Base-by-base conservation (phyloP, 2,113 vertebrate genomes). In the Corythoichthys intestinalis region DNA sequence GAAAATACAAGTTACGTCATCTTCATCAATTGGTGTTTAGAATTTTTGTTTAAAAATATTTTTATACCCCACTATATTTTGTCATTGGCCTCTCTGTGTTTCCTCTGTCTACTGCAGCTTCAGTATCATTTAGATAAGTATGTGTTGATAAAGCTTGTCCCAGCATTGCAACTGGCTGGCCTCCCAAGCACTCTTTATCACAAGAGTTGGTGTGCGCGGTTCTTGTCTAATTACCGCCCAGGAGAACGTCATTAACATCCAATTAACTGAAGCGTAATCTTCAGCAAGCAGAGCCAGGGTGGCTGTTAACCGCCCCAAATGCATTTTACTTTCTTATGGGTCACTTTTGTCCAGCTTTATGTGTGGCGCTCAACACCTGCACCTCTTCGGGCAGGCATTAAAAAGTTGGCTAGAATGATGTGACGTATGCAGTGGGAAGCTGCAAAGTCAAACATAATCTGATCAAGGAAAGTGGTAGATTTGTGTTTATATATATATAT, bases 261-360 rank as follows among this genome's bases (percentile, higher is more conserved):
- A 62, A 62, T 62, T 62, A 46, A 62, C n/a, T 44, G 17, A 44
- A 20, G 59, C 39, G 6, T 62, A 62, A 46, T 62, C 39, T 44
- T 62, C 39, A 46, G 38, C 8, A 39, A 46, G 39, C 58, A n/a
- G 14, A n/a, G 58, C 15, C 37, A 9, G 5, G 58, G 15, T n/a
- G 58, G 6, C 37, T 9, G 14, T 60, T 41, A 60, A 60, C 17
- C 4, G 38, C 58, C 8, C 58, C 14, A 60, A 60, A 60, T 60
- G 37, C 8, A 41, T 39, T 60, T 60, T 60, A 35, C 5, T 17
- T 14, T 60, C 52, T 20, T 6, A 20, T 28, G 20, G n/a, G 4
- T 56, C 17, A 37, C 8, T 15, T 44, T 63, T 63, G 14, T 58
- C 35, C 20, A 11, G 12, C n/a, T 39, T 49, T 11, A 62, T 39